Base-by-base conservation (phyloP, 2,888 invertebrate species). In the Oxytorus armatus region DNA sequence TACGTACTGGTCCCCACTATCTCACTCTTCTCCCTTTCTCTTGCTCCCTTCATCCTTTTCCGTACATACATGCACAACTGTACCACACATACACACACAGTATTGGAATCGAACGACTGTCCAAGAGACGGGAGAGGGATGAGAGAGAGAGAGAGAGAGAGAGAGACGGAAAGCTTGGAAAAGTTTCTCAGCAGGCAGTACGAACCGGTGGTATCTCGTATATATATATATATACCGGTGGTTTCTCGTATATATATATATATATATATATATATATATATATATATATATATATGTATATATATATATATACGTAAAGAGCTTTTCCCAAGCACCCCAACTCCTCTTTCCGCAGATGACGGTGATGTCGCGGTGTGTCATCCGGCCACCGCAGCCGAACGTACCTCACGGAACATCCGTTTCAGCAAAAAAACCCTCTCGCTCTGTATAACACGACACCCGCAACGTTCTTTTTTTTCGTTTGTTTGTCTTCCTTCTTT, bases 351-450 rank as follows among this genome's bases (percentile, higher is more conserved):
- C 55, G 39, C 74, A 23, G 36, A 49, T 57, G 51, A 65, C 66
- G 74, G 29, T 36, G 66, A 74, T 44, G 66, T 21, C 57, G 74
- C 57, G 74, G 74, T 59, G 66, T 75, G 74, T 75, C 74, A 57
- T 66, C 57, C 57, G 74, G 74, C 39, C 57, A 59, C 74, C 74
- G 36, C 66, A 39, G 47, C 74, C 42, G 49, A 53, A 63, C 53
- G 42, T 10, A 63, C 61, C 61, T 42, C 65, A 33, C 55, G 47
- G 49, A 66, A 75, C 44, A 75, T 66, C 55, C 66, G 63, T 53
- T 53, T 63, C 10, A 14, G 63, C 18, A 47, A 23, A 75, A 21
- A 61, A 39, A 14, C 18, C 36, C 23, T 42, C 42, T 21, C 18
- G 29, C 21, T 36, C n/a, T 39, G 47, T 44, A 66, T 61, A 14